These are phyloP conservation scores for Chaetogeoica ovagalla DNA, from an alignment of 2,888 invertebrate genomes.

Conservation along the genomic window DNA sequence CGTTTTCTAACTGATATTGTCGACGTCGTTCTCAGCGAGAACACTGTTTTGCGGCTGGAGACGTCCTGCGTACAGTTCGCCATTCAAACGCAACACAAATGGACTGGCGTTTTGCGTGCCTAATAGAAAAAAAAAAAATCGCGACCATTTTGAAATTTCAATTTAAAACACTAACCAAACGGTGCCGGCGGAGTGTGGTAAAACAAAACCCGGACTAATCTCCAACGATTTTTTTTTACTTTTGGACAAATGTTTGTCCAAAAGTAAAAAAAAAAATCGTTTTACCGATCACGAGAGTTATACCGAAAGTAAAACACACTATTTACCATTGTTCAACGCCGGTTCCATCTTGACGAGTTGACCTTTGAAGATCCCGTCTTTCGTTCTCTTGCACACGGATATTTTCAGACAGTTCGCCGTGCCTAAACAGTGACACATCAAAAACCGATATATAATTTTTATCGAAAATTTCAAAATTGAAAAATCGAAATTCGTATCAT, in stretches of 20 bases:
- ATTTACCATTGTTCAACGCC: constrained; percentile 32
- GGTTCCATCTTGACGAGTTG: constrained; percentile 34
- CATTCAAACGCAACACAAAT: constrained; percentile 37
- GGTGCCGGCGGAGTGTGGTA: too few species aligned
- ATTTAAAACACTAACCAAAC: too few species aligned
- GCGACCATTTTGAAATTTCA: too few species aligned
- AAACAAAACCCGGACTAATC: too few species aligned
- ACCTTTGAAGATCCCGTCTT: constrained; percentile 33
- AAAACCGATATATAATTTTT: too few species aligned
- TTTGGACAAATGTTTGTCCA: too few species aligned
- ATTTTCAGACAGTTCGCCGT: constrained; percentile 26
- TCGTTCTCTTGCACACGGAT: constrained; percentile 29
- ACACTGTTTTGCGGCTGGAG: constrained; percentile 23
- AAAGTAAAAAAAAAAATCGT: too few species aligned
- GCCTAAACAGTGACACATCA: constrained; percentile 8
- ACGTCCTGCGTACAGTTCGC: constrained; percentile 37
- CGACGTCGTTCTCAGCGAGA: neutral
- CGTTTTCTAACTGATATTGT: constrained; percentile 14
- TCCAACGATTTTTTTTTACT: too few species aligned
- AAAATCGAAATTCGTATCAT: too few species aligned
- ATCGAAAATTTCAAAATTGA: too few species aligned
- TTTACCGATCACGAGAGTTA: neutral
- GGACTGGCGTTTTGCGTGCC: constrained; percentile 14
- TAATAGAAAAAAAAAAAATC: neutral
- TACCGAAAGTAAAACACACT: neutral